A percentile compares a stretch with the other conserved stretches of the same genome.
Conservation (phyloP, 2,888 invertebrate species). For the Dasypogon diadema region DNA sequence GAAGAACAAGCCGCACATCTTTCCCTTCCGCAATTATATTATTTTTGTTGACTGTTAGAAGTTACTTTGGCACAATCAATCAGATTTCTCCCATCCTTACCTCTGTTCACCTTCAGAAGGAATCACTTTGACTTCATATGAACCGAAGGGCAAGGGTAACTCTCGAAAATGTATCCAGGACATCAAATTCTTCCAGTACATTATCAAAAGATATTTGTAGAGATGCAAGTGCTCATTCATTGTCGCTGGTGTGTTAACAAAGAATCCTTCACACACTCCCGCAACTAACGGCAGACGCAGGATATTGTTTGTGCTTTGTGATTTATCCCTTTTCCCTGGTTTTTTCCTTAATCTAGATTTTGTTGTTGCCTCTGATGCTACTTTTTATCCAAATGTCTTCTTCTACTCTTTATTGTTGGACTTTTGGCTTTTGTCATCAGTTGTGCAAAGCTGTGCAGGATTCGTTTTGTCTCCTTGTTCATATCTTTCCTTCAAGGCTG, state of each 20-base stretch:
- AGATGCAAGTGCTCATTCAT: slow-evolving; percentile 45
- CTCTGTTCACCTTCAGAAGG: background rate
- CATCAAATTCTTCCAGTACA: slow-evolving; percentile 10
- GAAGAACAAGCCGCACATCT: too few species aligned
- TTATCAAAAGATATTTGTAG: slow-evolving; percentile 45
- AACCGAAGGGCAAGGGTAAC: background rate
- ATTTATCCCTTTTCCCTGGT: slow-evolving; percentile 25
- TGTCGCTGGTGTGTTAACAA: slow-evolving; percentile 32
- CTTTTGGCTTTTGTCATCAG: slow-evolving; percentile 49
- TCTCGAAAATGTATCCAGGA: slow-evolving; percentile 18
- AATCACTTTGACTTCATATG: background rate
- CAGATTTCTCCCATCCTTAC: too few species aligned
- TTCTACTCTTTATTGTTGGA: slow-evolving; percentile 38
- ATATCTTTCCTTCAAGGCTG: slow-evolving; percentile 39
- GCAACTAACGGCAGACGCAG: slow-evolving; percentile 37
- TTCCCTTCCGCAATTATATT: too few species aligned
- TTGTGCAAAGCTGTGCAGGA: slow-evolving; percentile 45
- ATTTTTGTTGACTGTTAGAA: too few species aligned
- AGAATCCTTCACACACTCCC: slow-evolving; percentile 14
- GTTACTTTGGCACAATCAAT: too few species aligned
- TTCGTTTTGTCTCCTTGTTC: slow-evolving; percentile 47
- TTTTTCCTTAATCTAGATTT: slow-evolving; percentile 38
- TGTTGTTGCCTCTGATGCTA: slow-evolving; percentile 42
- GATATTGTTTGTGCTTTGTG: slow-evolving; percentile 46
- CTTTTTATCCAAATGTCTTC: slow-evolving; percentile 50